phyloP scores from a whole-genome alignment of 2,113 vertebrate genomes.

The Blennius ocellaris region DNA sequence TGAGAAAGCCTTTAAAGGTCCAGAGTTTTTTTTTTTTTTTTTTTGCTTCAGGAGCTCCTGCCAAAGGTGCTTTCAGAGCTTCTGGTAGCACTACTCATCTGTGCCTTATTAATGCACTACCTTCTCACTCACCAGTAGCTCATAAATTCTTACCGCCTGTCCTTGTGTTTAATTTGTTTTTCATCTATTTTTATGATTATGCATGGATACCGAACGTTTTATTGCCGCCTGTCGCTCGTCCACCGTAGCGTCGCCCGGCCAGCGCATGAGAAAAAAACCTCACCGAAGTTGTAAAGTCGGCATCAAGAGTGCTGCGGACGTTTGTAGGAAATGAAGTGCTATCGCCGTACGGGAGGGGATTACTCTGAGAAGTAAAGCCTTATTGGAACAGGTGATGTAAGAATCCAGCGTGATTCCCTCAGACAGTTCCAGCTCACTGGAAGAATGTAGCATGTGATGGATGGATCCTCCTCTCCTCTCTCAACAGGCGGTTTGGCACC shows the following conservation, averaged over 20 bases:
- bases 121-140: not conserved
- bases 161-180: conserved; percentile 20
- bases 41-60: conserved; percentile 4
- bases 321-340: conserved; percentile 66
- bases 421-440: conserved; percentile 67
- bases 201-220: not conserved
- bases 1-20: conserved; percentile 6
- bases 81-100: conserved; percentile 22
- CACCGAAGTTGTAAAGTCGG: conserved; percentile 23
- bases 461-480: conserved; percentile 62
- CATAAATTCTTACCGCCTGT: conserved; percentile 39
- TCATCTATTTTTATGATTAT: conserved; percentile 1
- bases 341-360: conserved; percentile 42
- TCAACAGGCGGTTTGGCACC: conserved; percentile 64
- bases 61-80: conserved; percentile 26
- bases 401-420: conserved; percentile 57
- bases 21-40: conserved; percentile 12
- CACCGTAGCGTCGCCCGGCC: not conserved
- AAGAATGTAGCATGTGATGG: conserved; percentile 73
- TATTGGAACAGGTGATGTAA: conserved; percentile 78
- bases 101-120: conserved; percentile 53
- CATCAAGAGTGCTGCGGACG: conserved; percentile 38
- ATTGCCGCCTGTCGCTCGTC: not conserved
- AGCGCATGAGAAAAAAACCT: conserved; percentile 15
- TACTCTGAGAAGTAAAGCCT: conserved; percentile 59